These are phyloP conservation scores for Danio albolineatus DNA, from an alignment of 2,797 vertebrate species.

Conservation along the genomic window DNA sequence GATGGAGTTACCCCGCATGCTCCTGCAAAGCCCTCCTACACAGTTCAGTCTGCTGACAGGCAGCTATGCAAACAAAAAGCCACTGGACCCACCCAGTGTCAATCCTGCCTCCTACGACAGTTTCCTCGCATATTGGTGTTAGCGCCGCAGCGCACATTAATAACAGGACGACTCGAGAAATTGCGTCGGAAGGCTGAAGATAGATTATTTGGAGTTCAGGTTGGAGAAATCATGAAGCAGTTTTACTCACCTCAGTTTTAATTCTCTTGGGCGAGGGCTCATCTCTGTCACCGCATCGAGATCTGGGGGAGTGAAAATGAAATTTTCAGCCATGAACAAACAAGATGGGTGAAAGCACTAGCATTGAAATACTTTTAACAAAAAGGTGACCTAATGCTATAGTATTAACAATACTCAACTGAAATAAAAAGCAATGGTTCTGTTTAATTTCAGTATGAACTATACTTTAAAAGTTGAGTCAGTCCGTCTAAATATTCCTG, in stretches of 20 bases:
- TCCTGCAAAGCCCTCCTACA: constrained; percentile 57
- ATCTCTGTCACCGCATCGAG: constrained; percentile 93
- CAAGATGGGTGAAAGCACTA: background rate
- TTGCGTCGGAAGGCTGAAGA: background rate
- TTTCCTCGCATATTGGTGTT: constrained; percentile 49
- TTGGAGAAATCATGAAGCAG: background rate
- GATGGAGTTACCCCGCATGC: constrained; percentile 49
- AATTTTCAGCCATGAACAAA: background rate
- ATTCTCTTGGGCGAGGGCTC: constrained; percentile 96
- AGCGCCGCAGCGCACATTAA: background rate
- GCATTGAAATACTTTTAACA: too few relatives aligned
- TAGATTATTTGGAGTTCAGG: constrained; percentile 4
- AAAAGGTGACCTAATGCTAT: too few relatives aligned
- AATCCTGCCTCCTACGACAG: constrained; percentile 53
- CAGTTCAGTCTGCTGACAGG: constrained; percentile 53
- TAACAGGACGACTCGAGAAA: constrained; percentile 4
- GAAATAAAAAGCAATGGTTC: too few relatives aligned
- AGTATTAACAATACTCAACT: too few relatives aligned
- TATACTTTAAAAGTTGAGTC: too few relatives aligned
- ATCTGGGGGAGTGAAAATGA: constrained; percentile 76
- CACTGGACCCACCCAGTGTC: constrained; percentile 58
- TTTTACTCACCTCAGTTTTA: constrained; percentile 90
- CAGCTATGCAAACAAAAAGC: constrained; percentile 66
- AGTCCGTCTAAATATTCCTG: too few relatives aligned
- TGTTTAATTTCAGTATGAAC: too few relatives aligned